These are phyloP conservation scores for Drosophila sucinea DNA, from an alignment of 1,140 invertebrate species.

Conservation along the genomic window DNA sequence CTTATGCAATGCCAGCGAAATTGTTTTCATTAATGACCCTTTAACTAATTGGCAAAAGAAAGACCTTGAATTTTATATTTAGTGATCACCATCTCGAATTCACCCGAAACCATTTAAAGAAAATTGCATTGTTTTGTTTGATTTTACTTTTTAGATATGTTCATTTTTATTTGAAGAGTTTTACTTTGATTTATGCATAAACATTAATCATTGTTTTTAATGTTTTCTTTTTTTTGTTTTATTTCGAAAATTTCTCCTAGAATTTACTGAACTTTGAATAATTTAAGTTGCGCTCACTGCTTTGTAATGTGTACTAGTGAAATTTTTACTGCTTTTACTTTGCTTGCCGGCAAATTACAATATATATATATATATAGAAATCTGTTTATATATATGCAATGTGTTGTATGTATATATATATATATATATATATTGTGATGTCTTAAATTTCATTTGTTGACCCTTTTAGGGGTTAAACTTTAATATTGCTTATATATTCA, in stretches of 20 bases:
- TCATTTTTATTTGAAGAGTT: conserved; percentile 80
- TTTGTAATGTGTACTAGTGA: conserved; percentile 56
- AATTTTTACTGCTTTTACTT: conserved; percentile 48
- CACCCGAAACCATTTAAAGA: background rate
- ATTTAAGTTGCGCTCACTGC: conserved; percentile 51
- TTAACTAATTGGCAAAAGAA: too few species aligned
- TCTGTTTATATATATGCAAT: conserved; percentile 25
- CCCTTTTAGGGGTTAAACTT: conserved; percentile 63
- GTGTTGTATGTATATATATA: conserved; percentile 28
- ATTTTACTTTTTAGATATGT: conserved; percentile 75
- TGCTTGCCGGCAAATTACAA: conserved; percentile 41
- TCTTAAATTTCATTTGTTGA: conserved; percentile 48
- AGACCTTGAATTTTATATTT: too few species aligned
- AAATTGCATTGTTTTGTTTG: conserved; percentile 1
- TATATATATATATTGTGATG: conserved; percentile 32
- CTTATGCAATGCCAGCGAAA: too few species aligned
- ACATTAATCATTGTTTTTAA: conserved; percentile 59
- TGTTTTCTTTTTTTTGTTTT: conserved; percentile 31
- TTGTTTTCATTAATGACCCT: too few species aligned
- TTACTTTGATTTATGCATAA: conserved; percentile 77
- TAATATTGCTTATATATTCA: conserved; percentile 77
- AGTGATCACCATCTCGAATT: too few species aligned
- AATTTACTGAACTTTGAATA: conserved; percentile 64
- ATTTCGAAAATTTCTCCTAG: conserved; percentile 69
- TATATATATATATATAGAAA: conserved; percentile 17